These are phyloP conservation scores for Ellobius talpinus DNA, from an alignment of 2,113 vertebrate genomes.

Conservation along the genomic window DNA sequence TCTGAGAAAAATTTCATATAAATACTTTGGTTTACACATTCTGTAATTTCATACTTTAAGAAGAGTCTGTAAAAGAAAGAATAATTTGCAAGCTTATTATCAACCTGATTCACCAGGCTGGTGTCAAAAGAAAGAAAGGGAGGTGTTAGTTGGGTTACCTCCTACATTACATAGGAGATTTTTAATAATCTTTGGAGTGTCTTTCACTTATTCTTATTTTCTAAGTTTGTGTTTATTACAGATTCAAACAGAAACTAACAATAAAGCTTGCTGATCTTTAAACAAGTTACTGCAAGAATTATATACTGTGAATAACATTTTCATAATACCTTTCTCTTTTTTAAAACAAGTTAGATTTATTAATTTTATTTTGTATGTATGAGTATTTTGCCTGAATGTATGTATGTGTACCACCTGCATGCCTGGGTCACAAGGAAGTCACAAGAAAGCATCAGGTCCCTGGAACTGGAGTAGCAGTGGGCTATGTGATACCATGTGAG, in stretches of 20 bases:
- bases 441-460: background rate
- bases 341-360: background rate
- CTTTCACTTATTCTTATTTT: background rate
- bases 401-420: background rate
- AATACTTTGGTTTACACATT: slow-evolving; percentile 47
- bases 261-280: background rate
- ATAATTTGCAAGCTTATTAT: slow-evolving; percentile 21
- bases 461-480: background rate
- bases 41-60: slow-evolving; percentile 47
- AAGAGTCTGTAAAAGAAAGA: slow-evolving; percentile 36
- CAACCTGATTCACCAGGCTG: background rate
- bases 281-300: background rate
- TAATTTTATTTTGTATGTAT: background rate
- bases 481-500: background rate
- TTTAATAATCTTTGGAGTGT: background rate
- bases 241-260: background rate
- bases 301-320: background rate
- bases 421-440: background rate
- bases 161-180: background rate
- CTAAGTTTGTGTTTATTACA: background rate
- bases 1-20: slow-evolving; percentile 59
- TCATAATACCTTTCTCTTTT: background rate
- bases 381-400: background rate
- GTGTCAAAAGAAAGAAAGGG: background rate
- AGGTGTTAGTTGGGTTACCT: background rate